Evolutionary conservation across 92 coral and sea anemone species (phyloP), one percentile per base, ranked within the genome.

Genomic region (Zoanthus sansibaricus): DNA sequence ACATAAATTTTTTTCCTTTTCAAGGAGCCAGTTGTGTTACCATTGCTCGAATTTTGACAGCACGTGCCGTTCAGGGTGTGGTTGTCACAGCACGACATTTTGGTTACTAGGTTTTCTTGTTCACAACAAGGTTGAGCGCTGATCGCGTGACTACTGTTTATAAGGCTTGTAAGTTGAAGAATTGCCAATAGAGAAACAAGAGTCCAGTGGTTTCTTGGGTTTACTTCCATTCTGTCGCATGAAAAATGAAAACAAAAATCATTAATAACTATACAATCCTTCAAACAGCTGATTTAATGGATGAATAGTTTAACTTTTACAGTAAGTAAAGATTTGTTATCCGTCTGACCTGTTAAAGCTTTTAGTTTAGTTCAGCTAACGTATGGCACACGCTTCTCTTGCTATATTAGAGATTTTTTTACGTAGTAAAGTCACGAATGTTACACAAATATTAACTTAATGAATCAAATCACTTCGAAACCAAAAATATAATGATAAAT

Each of bases 1-100:
- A 80, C 62, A 20, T 66, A 80, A 45, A 80, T 67, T 72, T 64
- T 64, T 64, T 67, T 80, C 62, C 18, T 80, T 15, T 66, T 80
- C 17, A 44, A 31, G 14, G 44, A 17, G 59, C 74, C 75, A 17
- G 69, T 54, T 7, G 85, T 14, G 32, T 66, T 51, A 5, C 14
- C 44, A 11, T 20, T 46, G 20, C 75, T 80, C 31, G 64, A n/a
- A 33, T 80, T 80, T 56, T 66, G 75, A 67, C 85, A 80, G 8
- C 85, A 80, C 18, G 85, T 46, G 85, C 42, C 54, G 2, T 78
- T 64, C 58, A 64, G 18, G 17, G 85, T 62, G 11, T 11, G 56
- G 49, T 80, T 80, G 66, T 33, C 44, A 51, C 85, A 80, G 20
- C 85, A 66, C 0, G 48, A 44, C 42, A 17, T 9, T 51, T 37